Evolutionary conservation across 2,797 vertebrate species (phyloP).

Genomic region (Coregonus sp.): DNA sequence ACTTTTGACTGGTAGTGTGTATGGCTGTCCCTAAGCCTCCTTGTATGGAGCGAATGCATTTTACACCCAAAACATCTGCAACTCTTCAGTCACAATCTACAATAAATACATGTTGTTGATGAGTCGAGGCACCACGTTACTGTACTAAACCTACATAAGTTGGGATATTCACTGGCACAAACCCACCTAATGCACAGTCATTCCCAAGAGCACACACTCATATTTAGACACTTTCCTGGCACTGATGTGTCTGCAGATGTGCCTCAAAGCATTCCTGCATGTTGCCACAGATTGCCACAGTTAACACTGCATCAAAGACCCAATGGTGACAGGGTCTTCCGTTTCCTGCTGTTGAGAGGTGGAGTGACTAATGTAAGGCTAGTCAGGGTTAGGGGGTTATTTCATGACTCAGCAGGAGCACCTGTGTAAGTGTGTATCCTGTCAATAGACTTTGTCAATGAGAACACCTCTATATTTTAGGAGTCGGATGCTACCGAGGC

Average conservation of each 20-base stretch:
- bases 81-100: not conserved
- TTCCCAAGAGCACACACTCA: conserved; percentile 32
- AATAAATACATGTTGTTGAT: not conserved
- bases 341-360: no score
- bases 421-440: no score
- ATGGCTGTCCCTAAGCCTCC: no score
- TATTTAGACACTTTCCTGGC: conserved; percentile 44
- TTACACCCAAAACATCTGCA: no score
- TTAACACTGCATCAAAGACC: not conserved
- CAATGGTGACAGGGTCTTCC: not conserved
- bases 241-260: conserved; percentile 36
- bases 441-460: not conserved
- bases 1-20: no score
- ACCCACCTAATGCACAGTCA: conserved; percentile 26
- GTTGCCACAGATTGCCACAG: conserved; percentile 27
- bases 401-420: no score
- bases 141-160: not conserved
- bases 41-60: no score
- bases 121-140: not conserved
- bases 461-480: not conserved
- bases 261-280: conserved; percentile 17
- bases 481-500: not conserved
- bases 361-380: no score
- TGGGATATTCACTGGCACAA: not conserved
- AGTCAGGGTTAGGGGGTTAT: conserved; percentile 1